Evolutionary conservation across 2,888 invertebrate species (phyloP), one percentile per base, ranked within the genome.

Genomic region (Ashinkailepas kermadecensis): DNA sequence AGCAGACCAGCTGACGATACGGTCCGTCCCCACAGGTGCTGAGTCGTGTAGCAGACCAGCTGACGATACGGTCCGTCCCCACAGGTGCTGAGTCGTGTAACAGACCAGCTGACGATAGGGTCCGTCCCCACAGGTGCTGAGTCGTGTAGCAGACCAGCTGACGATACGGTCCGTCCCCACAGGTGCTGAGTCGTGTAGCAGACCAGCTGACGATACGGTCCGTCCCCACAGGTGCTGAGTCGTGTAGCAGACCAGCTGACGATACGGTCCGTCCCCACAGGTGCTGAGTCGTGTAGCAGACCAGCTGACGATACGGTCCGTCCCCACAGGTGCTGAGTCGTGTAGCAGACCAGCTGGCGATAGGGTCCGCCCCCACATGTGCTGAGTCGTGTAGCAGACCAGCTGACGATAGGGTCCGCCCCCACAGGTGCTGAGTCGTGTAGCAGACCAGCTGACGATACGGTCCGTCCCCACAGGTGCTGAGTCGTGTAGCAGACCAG

Each of bases 11-110:
- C 62, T 64, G 62, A 8, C 18, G 62, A 18, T 2, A 13, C 1
- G n/a, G 9, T 10, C n/a, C n/a, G 15, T 11, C 13, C 23, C 13
- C 13, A 4, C 85, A 97, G 97, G 97, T 99, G 2, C 88, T 99
- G 84, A 21, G 82, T 82, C 81, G 84, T 86, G 87, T 88, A 18
- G 8, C 13, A 15, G 62, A 64, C 62, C 18, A 64, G 1, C 62
- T 64, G 62, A 8, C 18, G 62, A 18, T 2, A 13, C 1, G n/a
- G 9, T 10, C n/a, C n/a, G 15, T 11, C 13, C 23, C 13, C 13
- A 4, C 85, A 97, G 97, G 97, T 99, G 2, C 88, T 99, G 84
- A 21, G 82, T 82, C 81, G 84, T 86, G 87, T 88, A 18, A 1
- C 13, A 15, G 62, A 64, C 62, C 18, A 64, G 1, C 62, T 64